Base-by-base conservation (phyloP, 2,113 vertebrate genomes). In the Podarcis cretensis region DNA sequence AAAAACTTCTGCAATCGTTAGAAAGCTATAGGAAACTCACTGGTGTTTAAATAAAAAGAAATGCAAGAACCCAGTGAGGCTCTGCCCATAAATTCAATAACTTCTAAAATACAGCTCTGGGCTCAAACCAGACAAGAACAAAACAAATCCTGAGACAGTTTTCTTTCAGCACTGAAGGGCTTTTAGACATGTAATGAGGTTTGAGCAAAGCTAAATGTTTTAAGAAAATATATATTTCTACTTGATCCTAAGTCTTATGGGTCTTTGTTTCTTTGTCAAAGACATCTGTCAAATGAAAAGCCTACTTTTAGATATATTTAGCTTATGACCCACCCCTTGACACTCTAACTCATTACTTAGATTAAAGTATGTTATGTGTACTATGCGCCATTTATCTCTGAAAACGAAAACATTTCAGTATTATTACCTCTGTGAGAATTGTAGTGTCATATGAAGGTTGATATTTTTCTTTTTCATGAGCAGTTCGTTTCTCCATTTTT, bases 381-480 rank as follows among this genome's bases (percentile, higher is more conserved):
- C 0, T 10, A 65, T 89, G 14, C 35, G 23, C 75, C 40, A 80
- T 90, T 18, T 82, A 89, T 89, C 85, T 92, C 63, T 54, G 77
- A 8, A 83, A 89, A 86, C 77, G 87, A 63, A 83, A 16, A 27
- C 63, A 63, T 30, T 32, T 73, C 82, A 35, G 4, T 90, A 81
- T 88, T 87, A 43, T 95, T 98, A 98, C 97, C 97, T 98, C 97
- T 80, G 97, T 97, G 89, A 98, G 96, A 94, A 98, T 95, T 74
- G 97, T 98, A 90, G 97, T 98, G 73, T 98, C 97, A 77, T 98
- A 98, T 4, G 97, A 98, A 12, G 97, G 97, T 91, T 98, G 97
- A 92, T 98, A 98, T 74, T 98, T 98, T 87, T 98, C 97, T 92
- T 98, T 98, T 83, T 98, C 97, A 48, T 97, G 97, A 54, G 97